Conservation (phyloP, 2,113 vertebrate species). For the Fulica atra region DNA sequence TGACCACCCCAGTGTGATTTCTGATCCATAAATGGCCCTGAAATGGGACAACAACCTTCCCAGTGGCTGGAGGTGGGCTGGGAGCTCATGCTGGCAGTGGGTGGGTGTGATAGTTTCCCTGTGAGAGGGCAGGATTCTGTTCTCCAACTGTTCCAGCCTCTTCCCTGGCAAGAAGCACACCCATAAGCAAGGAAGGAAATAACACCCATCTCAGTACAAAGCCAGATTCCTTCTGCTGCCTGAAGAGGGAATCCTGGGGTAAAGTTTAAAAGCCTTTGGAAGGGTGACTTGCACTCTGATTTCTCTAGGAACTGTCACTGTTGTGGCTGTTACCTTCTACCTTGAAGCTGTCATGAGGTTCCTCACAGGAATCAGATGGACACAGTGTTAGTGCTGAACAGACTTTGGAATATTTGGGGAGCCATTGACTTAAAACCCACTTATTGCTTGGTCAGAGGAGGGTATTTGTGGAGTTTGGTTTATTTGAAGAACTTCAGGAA, state of each 20-base stretch:
- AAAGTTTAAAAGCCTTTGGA: neutral
- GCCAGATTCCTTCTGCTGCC: neutral
- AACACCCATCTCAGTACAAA: no score
- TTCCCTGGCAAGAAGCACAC: accelerated
- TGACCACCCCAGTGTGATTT: no score
- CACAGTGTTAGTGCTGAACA: neutral
- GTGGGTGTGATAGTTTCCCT: accelerated
- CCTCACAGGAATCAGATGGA: neutral
- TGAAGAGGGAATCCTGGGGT: neutral
- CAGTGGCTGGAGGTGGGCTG: neutral
- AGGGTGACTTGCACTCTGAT: neutral
- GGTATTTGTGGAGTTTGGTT: neutral
- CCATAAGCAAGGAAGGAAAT: neutral
- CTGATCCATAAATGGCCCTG: neutral
- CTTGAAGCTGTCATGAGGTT: neutral
- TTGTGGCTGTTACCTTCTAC: accelerated
- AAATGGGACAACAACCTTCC: neutral
- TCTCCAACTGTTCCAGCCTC: neutral
- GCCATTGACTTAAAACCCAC: neutral
- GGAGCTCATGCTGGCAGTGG: neutral
- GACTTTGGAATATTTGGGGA: neutral
- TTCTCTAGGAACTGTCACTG: neutral
- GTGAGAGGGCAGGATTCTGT: neutral
- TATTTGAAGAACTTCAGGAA: neutral
- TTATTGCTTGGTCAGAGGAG: neutral